Percentiles rank a stretch among this genome's conserved stretches.
These are phyloP conservation scores for Cottus gobio DNA, from an alignment of 2,113 vertebrate genomes.

Conservation along the genomic window DNA sequence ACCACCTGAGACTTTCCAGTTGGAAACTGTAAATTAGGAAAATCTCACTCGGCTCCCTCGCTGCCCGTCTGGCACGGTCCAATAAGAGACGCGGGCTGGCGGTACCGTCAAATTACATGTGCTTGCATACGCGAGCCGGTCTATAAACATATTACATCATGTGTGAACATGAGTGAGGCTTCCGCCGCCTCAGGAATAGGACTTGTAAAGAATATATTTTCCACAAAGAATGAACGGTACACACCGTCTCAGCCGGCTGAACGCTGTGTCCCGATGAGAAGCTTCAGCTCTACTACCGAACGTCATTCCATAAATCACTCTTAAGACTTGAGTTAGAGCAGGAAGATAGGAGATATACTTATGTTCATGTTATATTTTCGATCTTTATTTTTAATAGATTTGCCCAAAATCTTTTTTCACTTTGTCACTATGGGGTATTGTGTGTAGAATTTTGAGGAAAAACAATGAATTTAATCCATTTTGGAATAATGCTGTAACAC, in stretches of 20 bases:
- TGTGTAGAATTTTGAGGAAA: too few relatives aligned
- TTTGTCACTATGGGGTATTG: too few relatives aligned
- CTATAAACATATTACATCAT: slow-evolving; percentile 20
- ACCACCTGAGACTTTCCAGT: slow-evolving; percentile 29
- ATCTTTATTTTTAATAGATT: too few relatives aligned
- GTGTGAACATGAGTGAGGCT: not conserved
- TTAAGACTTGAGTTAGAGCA: too few relatives aligned
- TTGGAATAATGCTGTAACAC: too few relatives aligned
- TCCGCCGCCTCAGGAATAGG: slow-evolving; percentile 6
- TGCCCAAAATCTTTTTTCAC: too few relatives aligned
- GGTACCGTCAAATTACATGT: not conserved
- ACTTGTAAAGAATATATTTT: slow-evolving; percentile 1
- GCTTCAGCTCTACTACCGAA: slow-evolving; percentile 19
- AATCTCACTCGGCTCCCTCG: slow-evolving; percentile 42
- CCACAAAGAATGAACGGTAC: slow-evolving; percentile 4
- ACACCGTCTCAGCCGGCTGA: slow-evolving; percentile 18
- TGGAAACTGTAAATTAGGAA: slow-evolving; percentile 63
- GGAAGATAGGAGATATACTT: too few relatives aligned
- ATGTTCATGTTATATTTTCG: too few relatives aligned
- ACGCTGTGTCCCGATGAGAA: not conserved
- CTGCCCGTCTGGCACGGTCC: not conserved
- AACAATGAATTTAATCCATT: too few relatives aligned
- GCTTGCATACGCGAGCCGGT: not conserved
- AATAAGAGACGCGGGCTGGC: slow-evolving; percentile 3
- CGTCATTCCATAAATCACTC: slow-evolving; percentile 52